These are phyloP conservation scores for Danio albolineatus DNA, from an alignment of 2,797 vertebrate species.

Conservation along the genomic window DNA sequence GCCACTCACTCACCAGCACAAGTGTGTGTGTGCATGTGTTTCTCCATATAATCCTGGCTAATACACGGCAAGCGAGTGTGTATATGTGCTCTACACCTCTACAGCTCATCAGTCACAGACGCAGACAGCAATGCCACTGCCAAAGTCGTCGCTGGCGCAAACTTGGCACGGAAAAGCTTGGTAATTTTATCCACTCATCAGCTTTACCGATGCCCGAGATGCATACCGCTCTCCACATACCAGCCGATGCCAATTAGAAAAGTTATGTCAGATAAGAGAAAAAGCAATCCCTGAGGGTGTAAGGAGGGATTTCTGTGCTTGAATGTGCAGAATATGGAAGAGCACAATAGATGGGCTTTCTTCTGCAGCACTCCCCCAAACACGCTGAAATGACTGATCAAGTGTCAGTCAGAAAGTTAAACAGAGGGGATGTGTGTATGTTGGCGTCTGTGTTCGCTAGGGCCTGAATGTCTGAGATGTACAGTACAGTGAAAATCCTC, in stretches of 20 bases:
- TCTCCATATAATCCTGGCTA: conserved; percentile 46
- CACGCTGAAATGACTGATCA: conserved; percentile 32
- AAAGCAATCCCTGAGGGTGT: not conserved
- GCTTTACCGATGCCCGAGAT: conserved; percentile 14
- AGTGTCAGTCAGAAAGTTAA: conserved; percentile 40
- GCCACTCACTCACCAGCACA: conserved; percentile 57
- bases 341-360: conserved; percentile 17
- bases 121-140: conserved; percentile 32
- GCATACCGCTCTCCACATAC: conserved; percentile 14
- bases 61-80: conserved; percentile 21
- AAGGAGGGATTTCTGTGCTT: conserved; percentile 15
- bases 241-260: conserved; percentile 35
- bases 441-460: conserved; percentile 16
- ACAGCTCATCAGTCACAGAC: conserved; percentile 47
- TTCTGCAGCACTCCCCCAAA: conserved; percentile 23
- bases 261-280: not conserved
- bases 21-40: conserved; percentile 49
- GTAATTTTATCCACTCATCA: conserved; percentile 34
- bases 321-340: conserved; percentile 8
- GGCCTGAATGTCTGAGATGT: not conserved
- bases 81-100: conserved; percentile 21
- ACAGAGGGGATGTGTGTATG: conserved; percentile 47
- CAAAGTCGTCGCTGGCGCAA: conserved; percentile 36
- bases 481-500: not conserved
- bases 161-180: conserved; percentile 34